Evolutionary conservation across 2,888 invertebrate species (phyloP).

Genomic region (Keiferia lycopersicella): DNA sequence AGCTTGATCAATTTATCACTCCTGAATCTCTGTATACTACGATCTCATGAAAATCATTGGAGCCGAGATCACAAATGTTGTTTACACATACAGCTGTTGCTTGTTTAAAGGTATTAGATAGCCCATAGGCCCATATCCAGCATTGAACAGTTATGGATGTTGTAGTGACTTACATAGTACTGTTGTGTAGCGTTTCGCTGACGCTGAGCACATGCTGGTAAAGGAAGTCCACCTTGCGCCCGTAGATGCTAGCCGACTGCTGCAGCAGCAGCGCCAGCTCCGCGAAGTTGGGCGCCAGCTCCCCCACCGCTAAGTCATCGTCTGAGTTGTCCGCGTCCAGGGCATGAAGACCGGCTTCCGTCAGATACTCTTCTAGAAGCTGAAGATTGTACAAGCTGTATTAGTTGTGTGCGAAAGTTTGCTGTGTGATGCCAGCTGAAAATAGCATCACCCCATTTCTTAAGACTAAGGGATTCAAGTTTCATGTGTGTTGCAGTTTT

Average conservation of each 20-base stretch:
- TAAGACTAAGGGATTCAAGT: no score
- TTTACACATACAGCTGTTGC: no score
- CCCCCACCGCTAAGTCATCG: slow-evolving; percentile 29
- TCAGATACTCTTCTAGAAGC: slow-evolving; percentile 82
- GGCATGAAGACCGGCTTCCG: slow-evolving; percentile 70
- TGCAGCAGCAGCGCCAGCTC: slow-evolving; percentile 90
- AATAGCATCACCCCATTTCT: no score
- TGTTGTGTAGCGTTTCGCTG: slow-evolving; percentile 58
- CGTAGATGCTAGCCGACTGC: slow-evolving; percentile 86
- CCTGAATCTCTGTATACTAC: no score
- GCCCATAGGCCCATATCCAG: no score
- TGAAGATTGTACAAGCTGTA: slow-evolving; percentile 38
- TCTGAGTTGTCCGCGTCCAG: slow-evolving; percentile 48
- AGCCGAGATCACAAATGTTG: no score
- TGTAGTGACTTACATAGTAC: slow-evolving; percentile 51
- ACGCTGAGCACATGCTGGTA: slow-evolving; percentile 65
- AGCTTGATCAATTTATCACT: no score
- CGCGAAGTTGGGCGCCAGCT: slow-evolving; percentile 83
- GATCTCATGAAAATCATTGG: no score
- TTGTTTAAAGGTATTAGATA: no score
- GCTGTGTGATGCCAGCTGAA: no score
- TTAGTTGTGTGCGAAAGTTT: not conserved
- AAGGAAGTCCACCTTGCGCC: slow-evolving; percentile 86
- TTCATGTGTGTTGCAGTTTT: no score
- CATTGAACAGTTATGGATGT: no score